Conservation (phyloP, 2,113 vertebrate genomes). For the Chascanopsetta lugubris region DNA sequence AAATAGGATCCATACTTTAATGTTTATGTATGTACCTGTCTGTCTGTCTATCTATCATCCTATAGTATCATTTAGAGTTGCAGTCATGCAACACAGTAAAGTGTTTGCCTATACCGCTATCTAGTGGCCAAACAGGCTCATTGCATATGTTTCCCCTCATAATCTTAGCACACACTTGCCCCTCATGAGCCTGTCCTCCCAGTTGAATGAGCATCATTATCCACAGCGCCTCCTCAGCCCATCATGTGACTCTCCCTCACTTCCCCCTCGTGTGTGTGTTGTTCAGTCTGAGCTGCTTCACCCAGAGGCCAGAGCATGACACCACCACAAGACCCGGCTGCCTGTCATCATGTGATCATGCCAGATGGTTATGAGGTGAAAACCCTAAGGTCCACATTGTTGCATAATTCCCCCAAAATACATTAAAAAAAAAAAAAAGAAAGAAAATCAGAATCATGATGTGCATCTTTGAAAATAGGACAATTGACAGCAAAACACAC, state of each 20-base stretch:
- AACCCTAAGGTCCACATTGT: no score
- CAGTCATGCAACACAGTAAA: neutral
- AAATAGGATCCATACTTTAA: no score
- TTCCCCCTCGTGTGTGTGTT: neutral
- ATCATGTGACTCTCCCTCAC: constrained; percentile 39
- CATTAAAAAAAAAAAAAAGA: no score
- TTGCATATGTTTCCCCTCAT: neutral
- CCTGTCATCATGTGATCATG: constrained; percentile 30
- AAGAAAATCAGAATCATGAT: no score
- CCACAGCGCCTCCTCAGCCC: neutral
- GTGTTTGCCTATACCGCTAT: constrained; percentile 10
- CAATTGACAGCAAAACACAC: no score
- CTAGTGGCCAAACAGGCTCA: constrained; percentile 38
- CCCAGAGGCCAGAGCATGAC: constrained; percentile 48
- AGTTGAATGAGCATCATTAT: constrained; percentile 35
- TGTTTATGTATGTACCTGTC: no score
- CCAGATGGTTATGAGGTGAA: no score
- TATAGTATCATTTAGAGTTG: neutral
- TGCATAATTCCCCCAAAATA: no score
- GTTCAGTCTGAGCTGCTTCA: neutral
- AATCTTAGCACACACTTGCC: neutral
- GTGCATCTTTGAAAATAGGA: neutral
- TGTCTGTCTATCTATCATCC: no score
- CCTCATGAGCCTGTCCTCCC: neutral
- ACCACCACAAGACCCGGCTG: constrained; percentile 27